Base-by-base conservation (phyloP, 2,113 vertebrate species). In the Scartelaos histophorus region DNA sequence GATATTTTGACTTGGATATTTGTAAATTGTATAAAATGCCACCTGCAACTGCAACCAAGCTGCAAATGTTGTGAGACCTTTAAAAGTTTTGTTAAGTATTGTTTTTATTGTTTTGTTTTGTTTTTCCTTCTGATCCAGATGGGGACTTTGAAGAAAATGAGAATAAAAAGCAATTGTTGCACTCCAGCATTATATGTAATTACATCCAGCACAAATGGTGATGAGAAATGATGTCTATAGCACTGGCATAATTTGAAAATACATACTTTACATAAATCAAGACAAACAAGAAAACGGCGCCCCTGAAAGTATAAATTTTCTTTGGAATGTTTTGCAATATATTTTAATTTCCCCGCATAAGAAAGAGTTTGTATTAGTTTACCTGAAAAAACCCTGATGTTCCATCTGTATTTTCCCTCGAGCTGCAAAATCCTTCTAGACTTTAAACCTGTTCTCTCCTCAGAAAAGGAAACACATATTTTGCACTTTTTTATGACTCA, bases 81-180 rank as follows among this genome's bases (percentile, higher is more conserved):
- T n/a, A 38, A n/a, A 38, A 10, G 17, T 25, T 61, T 17, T 3
- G 15, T 64, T 9, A 62, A 35, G 34, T 43, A 46, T 21, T 64
- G n/a, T 46, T 66, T 66, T 22, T 24, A 46, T 24, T n/a, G n/a
- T 47, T 66, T 25, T 66, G 43, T 61, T 29, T 58, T 66, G 43
- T 61, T 29, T 24, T 35, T 64, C 64, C 64, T 47, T 24, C 43
- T 47, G 65, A 46, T 24, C n/a, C 64, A 66, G 64, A 66, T 13
- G 38, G 64, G 45, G n/a, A 38, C 12, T 64, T n/a, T 35, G 35
- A 65, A 19, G 13, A 45, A 66, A 66, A 19, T 24, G 11, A 64
- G 34, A 43, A 65, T 21, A 65, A 47, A 21, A 64, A 64, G 19
- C 34, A 64, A 34, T 19, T 64, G 61, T 43, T 19, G 25, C 25